phyloP scores from a whole-genome alignment of 2,888 invertebrate genomes.

The Athrips mouffetella region DNA sequence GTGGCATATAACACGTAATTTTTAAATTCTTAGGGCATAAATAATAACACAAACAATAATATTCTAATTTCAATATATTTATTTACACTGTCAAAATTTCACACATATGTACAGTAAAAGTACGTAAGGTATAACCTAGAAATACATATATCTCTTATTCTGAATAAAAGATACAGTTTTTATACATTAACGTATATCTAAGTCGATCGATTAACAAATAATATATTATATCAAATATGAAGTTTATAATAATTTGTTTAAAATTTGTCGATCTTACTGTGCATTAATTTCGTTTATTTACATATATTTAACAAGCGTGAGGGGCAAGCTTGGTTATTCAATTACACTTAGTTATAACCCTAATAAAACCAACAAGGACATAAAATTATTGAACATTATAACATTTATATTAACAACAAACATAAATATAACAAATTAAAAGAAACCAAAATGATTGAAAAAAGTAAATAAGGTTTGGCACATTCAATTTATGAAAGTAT shows the following conservation, averaged over 20 bases:
- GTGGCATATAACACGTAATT: neutral
- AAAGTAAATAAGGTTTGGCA: conserved; percentile 43
- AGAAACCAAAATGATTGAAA: neutral
- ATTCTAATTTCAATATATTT: conserved; percentile 69
- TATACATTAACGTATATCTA: conserved; percentile 51
- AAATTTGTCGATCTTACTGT: conserved; percentile 52
- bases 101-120: conserved; percentile 66
- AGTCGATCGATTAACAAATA: conserved; percentile 52
- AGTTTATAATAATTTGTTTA: conserved; percentile 41
- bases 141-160: conserved; percentile 64
- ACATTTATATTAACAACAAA: conserved; percentile 2
- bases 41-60: conserved; percentile 36
- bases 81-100: conserved; percentile 65
- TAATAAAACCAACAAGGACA: neutral
- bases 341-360: conserved; percentile 18
- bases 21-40: neutral
- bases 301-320: conserved; percentile 64
- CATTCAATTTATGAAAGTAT: conserved; percentile 39
- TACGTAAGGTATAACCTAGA: conserved; percentile 47
- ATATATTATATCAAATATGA: conserved; percentile 40
- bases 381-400: conserved; percentile 9
- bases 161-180: conserved; percentile 64
- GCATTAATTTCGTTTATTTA: conserved; percentile 63
- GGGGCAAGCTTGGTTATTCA: conserved; percentile 60
- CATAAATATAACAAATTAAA: conserved; percentile 1